Evolutionary conservation across 2,888 invertebrate species (phyloP).

Genomic region (Rhagonycha lutea): DNA sequence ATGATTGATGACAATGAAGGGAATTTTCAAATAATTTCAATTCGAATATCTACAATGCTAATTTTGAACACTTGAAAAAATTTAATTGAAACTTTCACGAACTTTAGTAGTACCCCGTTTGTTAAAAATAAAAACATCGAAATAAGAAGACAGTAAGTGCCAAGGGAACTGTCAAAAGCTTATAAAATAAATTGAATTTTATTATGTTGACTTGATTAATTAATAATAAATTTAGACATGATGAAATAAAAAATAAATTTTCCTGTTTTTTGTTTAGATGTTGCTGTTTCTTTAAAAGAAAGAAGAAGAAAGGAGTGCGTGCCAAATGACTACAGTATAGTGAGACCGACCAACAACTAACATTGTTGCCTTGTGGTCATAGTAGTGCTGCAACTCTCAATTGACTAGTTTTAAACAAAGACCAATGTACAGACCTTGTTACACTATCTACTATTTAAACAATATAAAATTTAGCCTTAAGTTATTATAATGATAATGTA

Average conservation of each 20-base stretch:
- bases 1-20: no score
- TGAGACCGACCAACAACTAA: conserved; percentile 56
- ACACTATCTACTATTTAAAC: conserved; percentile 51
- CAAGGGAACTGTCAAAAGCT: no score
- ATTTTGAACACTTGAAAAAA: no score
- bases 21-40: no score
- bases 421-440: conserved; percentile 51
- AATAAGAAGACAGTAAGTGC: no score
- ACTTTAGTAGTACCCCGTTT: no score
- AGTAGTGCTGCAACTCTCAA: conserved; percentile 53
- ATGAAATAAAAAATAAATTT: background rate
- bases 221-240: background rate
- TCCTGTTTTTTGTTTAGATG: conserved; percentile 69
- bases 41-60: no score
- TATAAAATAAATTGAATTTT: no score
- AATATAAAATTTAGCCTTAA: conserved; percentile 53
- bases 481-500: conserved; percentile 51
- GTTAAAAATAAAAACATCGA: no score
- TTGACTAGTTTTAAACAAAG: conserved; percentile 47
- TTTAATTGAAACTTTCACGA: no score
- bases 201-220: no score
- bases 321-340: conserved; percentile 57
- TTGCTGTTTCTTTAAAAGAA: conserved; percentile 98
- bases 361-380: conserved; percentile 54
- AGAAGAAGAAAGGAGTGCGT: conserved; percentile 87